Evolutionary conservation across 2,888 invertebrate species (phyloP).

Genomic region (Sabellastarte sp.): DNA sequence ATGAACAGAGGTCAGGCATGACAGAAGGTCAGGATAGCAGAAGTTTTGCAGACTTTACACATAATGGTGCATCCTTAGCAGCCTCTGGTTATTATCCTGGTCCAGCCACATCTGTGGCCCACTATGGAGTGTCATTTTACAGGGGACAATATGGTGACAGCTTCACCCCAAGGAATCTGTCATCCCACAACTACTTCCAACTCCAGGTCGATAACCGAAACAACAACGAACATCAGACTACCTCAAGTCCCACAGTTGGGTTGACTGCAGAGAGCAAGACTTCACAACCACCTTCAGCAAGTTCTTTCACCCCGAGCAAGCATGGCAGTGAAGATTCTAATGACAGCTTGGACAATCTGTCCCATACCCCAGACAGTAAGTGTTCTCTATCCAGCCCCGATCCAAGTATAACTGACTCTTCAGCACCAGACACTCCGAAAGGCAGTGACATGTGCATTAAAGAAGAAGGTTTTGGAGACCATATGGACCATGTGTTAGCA

Average conservation of each 20-base stretch:
- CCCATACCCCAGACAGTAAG: not conserved
- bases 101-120: not conserved
- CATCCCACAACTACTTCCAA: not conserved
- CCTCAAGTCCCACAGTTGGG: not conserved
- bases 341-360: not conserved
- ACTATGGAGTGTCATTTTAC: not conserved
- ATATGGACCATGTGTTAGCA: conserved; percentile 58
- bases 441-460: conserved; percentile 2
- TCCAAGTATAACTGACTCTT: not conserved
- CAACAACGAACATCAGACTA: not conserved
- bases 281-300: not conserved
- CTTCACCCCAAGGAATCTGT: not conserved
- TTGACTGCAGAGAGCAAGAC: too few species aligned
- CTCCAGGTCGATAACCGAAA: not conserved
- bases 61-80: not conserved
- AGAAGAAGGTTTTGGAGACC: conserved; percentile 31
- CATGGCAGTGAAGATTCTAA: not conserved
- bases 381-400: not conserved
- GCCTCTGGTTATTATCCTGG: not conserved
- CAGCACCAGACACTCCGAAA: not conserved
- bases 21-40: not conserved
- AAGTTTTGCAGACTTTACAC: not conserved
- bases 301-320: not conserved
- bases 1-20: too few species aligned
- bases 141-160: not conserved